phyloP scores from a whole-genome alignment of 1,140 invertebrate species.

The Neodiprion virginianus region DNA sequence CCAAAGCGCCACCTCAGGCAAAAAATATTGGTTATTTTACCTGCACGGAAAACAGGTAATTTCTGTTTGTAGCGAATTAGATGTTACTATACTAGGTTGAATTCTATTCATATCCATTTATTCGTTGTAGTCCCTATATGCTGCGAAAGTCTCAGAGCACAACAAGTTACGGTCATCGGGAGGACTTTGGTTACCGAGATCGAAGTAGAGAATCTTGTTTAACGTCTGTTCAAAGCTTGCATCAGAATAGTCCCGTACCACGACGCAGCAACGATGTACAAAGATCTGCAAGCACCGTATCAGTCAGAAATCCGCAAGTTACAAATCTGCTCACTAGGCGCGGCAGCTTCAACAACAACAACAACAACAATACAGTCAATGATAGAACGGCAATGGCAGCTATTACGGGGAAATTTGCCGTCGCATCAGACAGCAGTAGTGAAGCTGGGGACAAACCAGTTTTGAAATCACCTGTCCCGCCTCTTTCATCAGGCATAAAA shows the following conservation, averaged over 20 bases:
- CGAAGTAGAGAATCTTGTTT: slow-evolving; percentile 31
- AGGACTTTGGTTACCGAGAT: slow-evolving; percentile 21
- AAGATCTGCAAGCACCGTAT: slow-evolving; percentile 46
- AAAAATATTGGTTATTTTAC: slow-evolving; percentile 50
- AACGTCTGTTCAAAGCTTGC: slow-evolving; percentile 23
- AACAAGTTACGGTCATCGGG: slow-evolving; percentile 40
- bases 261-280: slow-evolving; percentile 41
- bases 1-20: slow-evolving; percentile 36
- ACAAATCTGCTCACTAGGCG: slow-evolving; percentile 34
- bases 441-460: slow-evolving; percentile 43
- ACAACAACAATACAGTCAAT: slow-evolving; percentile 14
- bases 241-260: slow-evolving; percentile 38
- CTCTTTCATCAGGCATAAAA: slow-evolving; percentile 46
- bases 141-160: slow-evolving; percentile 47
- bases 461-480: slow-evolving; percentile 26
- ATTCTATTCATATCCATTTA: slow-evolving; percentile 11
- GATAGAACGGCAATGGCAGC: slow-evolving; percentile 35
- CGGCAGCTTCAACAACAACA: slow-evolving; percentile 42
- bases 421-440: slow-evolving; percentile 44
- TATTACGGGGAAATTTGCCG: slow-evolving; percentile 30
- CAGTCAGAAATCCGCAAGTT: slow-evolving; percentile 41
- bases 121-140: slow-evolving; percentile 41
- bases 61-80: background rate
- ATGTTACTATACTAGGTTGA: background rate
- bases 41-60: slow-evolving; percentile 45